A percentile compares a stretch with the other conserved stretches of the same genome.
These are phyloP conservation scores for Resseliella maxima DNA, from an alignment of 2,888 invertebrate species.

Conservation along the genomic window DNA sequence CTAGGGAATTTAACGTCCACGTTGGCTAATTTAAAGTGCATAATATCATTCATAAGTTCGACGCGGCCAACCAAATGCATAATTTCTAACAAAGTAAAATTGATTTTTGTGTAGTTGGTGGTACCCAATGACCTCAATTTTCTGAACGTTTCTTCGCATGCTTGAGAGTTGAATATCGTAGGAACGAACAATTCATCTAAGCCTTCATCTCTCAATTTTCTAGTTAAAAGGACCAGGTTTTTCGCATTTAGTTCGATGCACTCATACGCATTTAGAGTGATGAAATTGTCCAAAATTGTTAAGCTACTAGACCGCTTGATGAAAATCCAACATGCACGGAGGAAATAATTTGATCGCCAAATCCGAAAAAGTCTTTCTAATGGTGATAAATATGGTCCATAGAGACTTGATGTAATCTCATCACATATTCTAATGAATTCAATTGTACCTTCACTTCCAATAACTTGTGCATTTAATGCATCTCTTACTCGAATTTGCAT, in stretches of 20 bases:
- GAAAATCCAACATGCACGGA: not conserved
- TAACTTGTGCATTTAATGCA: not conserved
- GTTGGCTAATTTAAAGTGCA: not conserved
- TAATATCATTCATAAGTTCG: not conserved
- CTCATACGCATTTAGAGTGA: not conserved
- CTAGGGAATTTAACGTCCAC: not conserved
- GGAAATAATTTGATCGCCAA: not conserved
- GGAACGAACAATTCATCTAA: not conserved
- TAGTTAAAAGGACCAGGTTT: not conserved
- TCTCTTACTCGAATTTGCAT: not conserved
- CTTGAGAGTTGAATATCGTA: not conserved
- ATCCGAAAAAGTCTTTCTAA: not conserved
- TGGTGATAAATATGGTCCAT: not conserved
- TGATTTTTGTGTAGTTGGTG: conserved; percentile 12
- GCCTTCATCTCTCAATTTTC: not conserved
- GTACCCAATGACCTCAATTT: conserved; percentile 2
- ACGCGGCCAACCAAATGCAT: not conserved
- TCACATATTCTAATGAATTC: not conserved
- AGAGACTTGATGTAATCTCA: not conserved
- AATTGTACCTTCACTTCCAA: not conserved
- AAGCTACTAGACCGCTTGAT: not conserved
- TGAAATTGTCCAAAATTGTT: not conserved
- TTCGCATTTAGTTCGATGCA: not conserved
- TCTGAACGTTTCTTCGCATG: not conserved
- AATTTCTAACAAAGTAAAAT: conserved; percentile 7